Conservation (phyloP, 2,113 vertebrate genomes). For the Cinclus mexicanus region DNA sequence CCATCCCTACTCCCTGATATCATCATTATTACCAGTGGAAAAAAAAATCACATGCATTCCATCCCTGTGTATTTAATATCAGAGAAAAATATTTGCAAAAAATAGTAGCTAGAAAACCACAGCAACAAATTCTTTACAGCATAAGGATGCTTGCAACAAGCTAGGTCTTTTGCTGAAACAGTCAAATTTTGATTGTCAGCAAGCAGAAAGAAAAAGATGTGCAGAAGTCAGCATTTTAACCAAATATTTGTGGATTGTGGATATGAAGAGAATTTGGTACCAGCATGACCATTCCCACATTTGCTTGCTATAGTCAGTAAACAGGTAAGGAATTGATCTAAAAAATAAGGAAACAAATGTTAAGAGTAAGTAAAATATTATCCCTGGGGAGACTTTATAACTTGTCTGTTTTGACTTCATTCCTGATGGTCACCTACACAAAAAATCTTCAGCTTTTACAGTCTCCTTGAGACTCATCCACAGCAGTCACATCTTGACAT, state of each 20-base stretch:
- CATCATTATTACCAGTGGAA: background rate
- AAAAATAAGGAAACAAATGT: background rate
- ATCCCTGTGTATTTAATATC: background rate
- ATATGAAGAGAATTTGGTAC: background rate
- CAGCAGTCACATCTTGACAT: background rate
- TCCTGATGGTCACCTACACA: background rate
- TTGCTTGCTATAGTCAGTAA: background rate
- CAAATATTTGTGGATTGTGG: accelerated
- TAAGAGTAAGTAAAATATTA: background rate
- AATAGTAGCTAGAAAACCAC: background rate
- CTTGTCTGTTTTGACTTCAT: background rate
- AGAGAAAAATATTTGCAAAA: background rate
- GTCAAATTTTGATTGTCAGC: background rate
- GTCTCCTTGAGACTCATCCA: background rate
- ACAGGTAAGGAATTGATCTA: background rate
- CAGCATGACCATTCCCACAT: background rate
- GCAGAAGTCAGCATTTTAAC: background rate
- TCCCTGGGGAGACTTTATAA: background rate
- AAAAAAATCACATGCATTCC: background rate
- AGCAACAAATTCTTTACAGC: background rate
- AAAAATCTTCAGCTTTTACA: background rate
- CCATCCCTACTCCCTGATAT: background rate
- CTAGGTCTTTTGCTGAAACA: background rate
- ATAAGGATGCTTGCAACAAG: background rate
- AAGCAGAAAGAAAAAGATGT: background rate